Base-by-base conservation (phyloP, 2,113 vertebrate genomes). In the Pelmatolapia mariae region DNA sequence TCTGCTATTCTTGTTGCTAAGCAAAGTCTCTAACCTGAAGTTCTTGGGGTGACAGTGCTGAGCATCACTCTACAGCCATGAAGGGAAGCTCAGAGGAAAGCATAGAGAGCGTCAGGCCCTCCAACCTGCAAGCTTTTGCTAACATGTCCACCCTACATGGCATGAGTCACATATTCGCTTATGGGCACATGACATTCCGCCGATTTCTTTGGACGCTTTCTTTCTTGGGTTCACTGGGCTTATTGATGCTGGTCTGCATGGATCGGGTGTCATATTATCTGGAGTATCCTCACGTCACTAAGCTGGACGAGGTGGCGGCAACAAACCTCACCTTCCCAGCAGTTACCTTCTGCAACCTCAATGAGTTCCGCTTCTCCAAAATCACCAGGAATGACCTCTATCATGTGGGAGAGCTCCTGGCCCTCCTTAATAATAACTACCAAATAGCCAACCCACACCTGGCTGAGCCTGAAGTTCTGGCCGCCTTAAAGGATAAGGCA, bases 341-440 rank as follows among this genome's bases (percentile, higher is more conserved):
- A 6, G 91, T 98, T 86, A 98, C 97, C 89, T 96, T 98, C 94
- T 98, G 97, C 93, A 98, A 98, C 95, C 97, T 98, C 92, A 98
- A 98, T 12, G 97, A 97, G 93, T 97, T 98, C 89, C 97, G 97
- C 87, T 97, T 98, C 96, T 97, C 97, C 90, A 96, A 95, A 94
- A 96, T 98, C 94, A 97, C 97, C 84, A 96, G 93, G 88, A 98
- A 98, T 83, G 97, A 98, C 94, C 96, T 98, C 79, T 98, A 97
- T 95, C 97, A 98, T 18, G 97, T 97, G 10, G 97, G 97, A 9
- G 97, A 97, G 93, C 95, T 98, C 83, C 96, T 98, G 89, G 97
- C 97, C 6, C 95, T 98, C 91, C 97, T 98, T 26, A 96, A 97
- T 52, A 96, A 96, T 80, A 97, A 97, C 91, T 95, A 97, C 91